Evolutionary conservation across 2,113 vertebrate species (phyloP).

Genomic region (Scomber colias): DNA sequence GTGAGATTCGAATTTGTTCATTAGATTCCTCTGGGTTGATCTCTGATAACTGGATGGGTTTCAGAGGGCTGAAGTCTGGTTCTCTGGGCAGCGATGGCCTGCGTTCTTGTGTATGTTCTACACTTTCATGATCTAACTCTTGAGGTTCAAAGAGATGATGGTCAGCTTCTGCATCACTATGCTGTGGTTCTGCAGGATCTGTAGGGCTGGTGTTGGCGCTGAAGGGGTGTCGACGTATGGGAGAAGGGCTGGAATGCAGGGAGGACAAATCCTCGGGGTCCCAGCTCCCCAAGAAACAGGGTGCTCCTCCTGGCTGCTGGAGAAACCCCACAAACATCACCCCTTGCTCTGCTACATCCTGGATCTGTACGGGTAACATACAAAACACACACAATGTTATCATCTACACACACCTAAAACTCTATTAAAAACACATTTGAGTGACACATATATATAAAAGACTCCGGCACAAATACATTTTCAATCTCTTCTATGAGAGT

Average conservation of each 20-base stretch:
- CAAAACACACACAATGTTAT: conserved; percentile 11
- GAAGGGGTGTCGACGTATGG: conserved; percentile 74
- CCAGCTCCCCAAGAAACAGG: conserved; percentile 69
- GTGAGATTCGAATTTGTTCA: conserved; percentile 20
- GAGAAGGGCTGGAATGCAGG: conserved; percentile 84
- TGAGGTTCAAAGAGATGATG: conserved; percentile 6
- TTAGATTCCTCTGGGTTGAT: conserved; percentile 5
- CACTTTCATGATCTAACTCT: conserved; percentile 20
- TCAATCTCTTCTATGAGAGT: conserved; percentile 22
- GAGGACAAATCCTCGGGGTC: conserved; percentile 82
- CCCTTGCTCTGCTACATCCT: conserved; percentile 93
- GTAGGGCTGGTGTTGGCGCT: conserved; percentile 69
- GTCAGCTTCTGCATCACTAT: conserved; percentile 6
- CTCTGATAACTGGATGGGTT: conserved; percentile 16
- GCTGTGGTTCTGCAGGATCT: conserved; percentile 49
- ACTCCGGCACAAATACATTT: conserved; percentile 41
- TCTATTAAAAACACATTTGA: conserved; percentile 26
- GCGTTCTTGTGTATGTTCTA: conserved; percentile 10
- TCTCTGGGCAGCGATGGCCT: conserved; percentile 8
- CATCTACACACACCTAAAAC: not conserved
- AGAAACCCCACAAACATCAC: conserved; percentile 93
- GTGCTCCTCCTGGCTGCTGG: conserved; percentile 85
- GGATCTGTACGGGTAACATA: conserved; percentile 84
- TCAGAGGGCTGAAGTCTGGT: conserved; percentile 37
- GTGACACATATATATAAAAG: conserved; percentile 25